phyloP scores from a whole-genome alignment of 2,888 invertebrate genomes.

The Aphelenchoides bicaudatus region DNA sequence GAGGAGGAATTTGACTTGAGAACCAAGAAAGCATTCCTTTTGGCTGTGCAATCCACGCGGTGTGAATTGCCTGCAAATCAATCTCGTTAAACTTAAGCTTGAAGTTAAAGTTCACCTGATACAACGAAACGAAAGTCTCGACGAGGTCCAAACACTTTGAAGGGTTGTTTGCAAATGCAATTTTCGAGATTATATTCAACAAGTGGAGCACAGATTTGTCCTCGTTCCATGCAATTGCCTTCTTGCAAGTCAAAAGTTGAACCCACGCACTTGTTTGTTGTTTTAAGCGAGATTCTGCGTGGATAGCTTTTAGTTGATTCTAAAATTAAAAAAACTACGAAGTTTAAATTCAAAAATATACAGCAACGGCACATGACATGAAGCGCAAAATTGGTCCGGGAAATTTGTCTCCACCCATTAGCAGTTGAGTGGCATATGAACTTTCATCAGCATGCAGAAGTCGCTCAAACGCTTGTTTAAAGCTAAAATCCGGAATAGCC shows the following conservation, averaged over 20 bases:
- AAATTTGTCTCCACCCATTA: conserved; percentile 47
- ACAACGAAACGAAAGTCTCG: conserved; percentile 37
- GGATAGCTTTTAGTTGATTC: neutral
- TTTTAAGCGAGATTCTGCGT: neutral
- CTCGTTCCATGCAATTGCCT: conserved; percentile 28
- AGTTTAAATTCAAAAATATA: conserved; percentile 27
- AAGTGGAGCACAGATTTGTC: conserved; percentile 42
- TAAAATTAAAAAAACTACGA: neutral
- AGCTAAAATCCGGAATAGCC: conserved; percentile 37
- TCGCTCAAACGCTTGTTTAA: conserved; percentile 45
- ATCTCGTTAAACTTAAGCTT: neutral
- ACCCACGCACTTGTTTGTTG: conserved; percentile 27
- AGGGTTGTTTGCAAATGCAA: conserved; percentile 44
- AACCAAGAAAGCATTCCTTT: conserved; percentile 48
- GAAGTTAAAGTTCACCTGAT: conserved; percentile 35
- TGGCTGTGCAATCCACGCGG: conserved; percentile 36
- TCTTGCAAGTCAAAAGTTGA: conserved; percentile 29
- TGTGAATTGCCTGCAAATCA: conserved; percentile 28
- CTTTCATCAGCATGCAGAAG: conserved; percentile 53
- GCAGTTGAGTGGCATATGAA: conserved; percentile 49
- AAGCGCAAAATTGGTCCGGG: conserved; percentile 51
- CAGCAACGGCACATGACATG: conserved; percentile 45
- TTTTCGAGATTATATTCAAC: conserved; percentile 42
- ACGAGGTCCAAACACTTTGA: conserved; percentile 36
- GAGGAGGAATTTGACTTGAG: conserved; percentile 43